A percentile compares a stretch with the other conserved stretches of the same genome.
Evolutionary conservation across 2,888 invertebrate genomes (phyloP).

Genomic region (Heliconius ethilla): DNA sequence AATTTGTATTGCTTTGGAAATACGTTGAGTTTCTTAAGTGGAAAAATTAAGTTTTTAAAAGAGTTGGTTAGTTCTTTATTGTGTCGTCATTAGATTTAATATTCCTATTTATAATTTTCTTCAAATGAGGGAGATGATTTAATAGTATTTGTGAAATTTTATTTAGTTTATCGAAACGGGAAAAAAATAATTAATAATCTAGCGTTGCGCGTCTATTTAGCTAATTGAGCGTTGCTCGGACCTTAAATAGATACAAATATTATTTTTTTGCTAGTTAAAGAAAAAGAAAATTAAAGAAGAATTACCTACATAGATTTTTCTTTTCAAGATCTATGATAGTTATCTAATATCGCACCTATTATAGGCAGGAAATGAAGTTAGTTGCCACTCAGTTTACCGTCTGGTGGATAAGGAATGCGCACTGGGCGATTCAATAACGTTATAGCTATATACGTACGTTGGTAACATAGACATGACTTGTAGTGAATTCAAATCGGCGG

Average conservation of each 20-base stretch:
- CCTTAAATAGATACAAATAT: no score
- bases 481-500: not conserved
- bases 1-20: constrained; percentile 28
- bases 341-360: not conserved
- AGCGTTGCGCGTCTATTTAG: no score
- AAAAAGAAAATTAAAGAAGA: no score
- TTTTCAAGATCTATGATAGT: not conserved
- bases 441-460: not conserved
- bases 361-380: constrained; percentile 6
- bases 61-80: not conserved
- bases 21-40: constrained; percentile 6
- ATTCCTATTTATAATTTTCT: no score
- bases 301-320: not conserved
- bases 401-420: constrained; percentile 13
- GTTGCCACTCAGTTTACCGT: constrained; percentile 8
- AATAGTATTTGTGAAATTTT: no score
- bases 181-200: no score
- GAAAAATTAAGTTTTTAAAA: not conserved
- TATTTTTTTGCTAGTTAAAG: no score
- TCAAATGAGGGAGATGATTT: no score
- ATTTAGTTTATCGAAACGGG: no score
- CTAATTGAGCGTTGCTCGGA: no score
- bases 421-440: not conserved
- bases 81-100: not conserved
- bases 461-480: not conserved